phyloP scores from a whole-genome alignment of 2,113 vertebrate species.

The Dermatemys mawii region DNA sequence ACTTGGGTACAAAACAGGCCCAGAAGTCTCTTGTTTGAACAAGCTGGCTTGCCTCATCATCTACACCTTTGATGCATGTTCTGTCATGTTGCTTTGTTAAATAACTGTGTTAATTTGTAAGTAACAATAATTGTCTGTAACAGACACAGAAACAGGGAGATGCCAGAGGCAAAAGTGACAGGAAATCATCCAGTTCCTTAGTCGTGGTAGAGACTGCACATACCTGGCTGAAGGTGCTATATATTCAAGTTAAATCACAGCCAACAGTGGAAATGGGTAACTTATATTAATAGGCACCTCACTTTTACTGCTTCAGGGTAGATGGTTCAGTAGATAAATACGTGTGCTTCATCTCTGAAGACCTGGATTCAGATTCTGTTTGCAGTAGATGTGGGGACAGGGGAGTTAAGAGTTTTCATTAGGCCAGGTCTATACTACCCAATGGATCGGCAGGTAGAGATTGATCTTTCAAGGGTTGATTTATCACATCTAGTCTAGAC shows the following conservation, averaged over 20 bases:
- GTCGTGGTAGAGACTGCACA: not conserved
- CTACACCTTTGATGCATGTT: accelerated
- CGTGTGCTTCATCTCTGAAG: not conserved
- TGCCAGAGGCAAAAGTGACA: not conserved
- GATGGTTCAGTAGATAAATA: not conserved
- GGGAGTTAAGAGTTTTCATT: not conserved
- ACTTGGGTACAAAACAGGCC: not conserved
- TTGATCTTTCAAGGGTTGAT: too few species aligned
- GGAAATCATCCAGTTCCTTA: accelerated
- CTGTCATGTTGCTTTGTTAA: not conserved
- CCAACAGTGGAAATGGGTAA: not conserved
- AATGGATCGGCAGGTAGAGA: too few species aligned
- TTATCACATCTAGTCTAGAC: too few species aligned
- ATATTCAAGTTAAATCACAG: not conserved
- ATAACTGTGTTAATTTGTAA: not conserved
- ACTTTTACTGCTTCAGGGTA: not conserved
- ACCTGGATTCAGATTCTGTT: not conserved
- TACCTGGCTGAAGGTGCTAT: not conserved
- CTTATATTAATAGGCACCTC: not conserved
- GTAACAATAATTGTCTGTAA: not conserved
- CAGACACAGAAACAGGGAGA: not conserved
- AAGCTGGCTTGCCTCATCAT: not conserved
- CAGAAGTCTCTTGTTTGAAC: not conserved
- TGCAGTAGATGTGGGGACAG: accelerated
- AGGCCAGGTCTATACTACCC: too few species aligned